Percentiles rank a stretch among this genome's conserved stretches.
phyloP scores from a whole-genome alignment of 1,140 invertebrate species.

The Aphis gossypii region DNA sequence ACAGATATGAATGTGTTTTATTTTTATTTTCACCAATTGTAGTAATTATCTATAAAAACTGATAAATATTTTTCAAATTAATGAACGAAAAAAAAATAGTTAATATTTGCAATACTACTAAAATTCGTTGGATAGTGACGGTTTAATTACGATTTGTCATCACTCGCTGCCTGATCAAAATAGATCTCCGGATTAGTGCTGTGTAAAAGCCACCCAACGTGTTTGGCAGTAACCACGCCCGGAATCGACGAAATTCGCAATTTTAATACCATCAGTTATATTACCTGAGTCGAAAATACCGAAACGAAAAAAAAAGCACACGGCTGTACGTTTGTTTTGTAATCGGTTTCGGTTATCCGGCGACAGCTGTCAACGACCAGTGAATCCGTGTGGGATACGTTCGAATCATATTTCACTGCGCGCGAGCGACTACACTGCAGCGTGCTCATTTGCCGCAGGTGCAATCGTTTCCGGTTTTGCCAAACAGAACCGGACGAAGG shows the following conservation, averaged over 20 bases:
- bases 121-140: neutral
- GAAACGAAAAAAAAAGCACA: neutral
- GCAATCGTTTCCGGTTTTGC: neutral
- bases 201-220: neutral
- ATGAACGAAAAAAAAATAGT: neutral
- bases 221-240: neutral
- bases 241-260: neutral
- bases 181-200: neutral
- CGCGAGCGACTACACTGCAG: too few species aligned
- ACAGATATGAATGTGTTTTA: neutral
- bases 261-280: neutral
- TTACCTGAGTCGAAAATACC: neutral
- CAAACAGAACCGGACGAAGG: neutral
- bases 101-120: neutral
- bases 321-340: neutral
- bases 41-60: neutral
- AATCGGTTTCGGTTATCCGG: neutral
- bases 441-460: neutral
- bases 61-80: neutral
- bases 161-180: neutral
- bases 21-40: neutral
- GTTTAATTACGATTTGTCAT: neutral
- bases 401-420: neutral
- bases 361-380: neutral
- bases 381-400: neutral